Base-by-base conservation (phyloP, 2,888 invertebrate species). In the Drosophila villosipedis region DNA sequence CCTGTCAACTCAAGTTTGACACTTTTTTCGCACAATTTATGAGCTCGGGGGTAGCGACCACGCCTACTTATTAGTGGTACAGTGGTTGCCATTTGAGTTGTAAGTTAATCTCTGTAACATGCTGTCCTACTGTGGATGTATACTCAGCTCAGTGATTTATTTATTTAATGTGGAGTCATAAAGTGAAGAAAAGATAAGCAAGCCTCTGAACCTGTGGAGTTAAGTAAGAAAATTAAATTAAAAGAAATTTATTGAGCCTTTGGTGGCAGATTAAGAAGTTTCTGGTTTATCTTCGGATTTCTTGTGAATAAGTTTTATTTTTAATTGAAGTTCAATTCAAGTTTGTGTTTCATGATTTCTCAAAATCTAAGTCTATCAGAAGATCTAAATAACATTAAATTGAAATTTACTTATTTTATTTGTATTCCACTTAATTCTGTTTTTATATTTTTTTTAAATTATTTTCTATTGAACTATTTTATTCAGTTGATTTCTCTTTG, bases 1-100 rank as follows among this genome's bases (percentile, higher is more conserved):
- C 66, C 83, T 87, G 90, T 90, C 87, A 88, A 80, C 87, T 87
- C 83, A 85, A 87, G 86, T 87, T 87, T 90, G 87, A 87, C 90
- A 87, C 89, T 87, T 87, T 88, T 90, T 76, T 76, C 76, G 74
- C 79, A 79, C 88, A 78, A 90, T 85, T 86, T 86, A 90, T 90
- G 86, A 88, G 83, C 30, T 39, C 35, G 30, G 77, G 35, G 43
- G 39, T 54, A 37, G 14, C 31, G 22, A 35, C 30, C 64, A 63
- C 62, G 68, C 72, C 72, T 53, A 47, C 55, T 33, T 35, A 22
- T 35, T 41, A 43, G 31, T n/a, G 25, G 60, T 52, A 89, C 78
- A 72, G 74, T 83, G 82, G 73, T 28, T 30, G 2, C 3, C 19
- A 41, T 16, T 28, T 4, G 14, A 22, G 31, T 3, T 37, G 25